Evolutionary conservation across 2,113 vertebrate species (phyloP).

Genomic region (Nettapus auritus): DNA sequence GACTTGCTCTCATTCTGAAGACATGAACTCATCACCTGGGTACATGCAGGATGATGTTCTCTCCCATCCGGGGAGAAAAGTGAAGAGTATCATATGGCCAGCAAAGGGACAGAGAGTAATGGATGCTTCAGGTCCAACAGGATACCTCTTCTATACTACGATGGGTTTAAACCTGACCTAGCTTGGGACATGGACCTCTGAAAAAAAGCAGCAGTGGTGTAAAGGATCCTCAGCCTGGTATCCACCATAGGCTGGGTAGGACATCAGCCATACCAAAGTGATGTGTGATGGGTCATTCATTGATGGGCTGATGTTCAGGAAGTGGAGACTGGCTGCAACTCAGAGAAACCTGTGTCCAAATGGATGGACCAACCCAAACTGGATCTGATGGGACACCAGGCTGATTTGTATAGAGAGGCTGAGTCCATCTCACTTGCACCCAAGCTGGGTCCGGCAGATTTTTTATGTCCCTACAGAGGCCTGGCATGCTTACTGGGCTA

Average conservation of each 20-base stretch:
- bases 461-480: background rate
- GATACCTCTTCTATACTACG: background rate
- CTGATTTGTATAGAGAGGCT: background rate
- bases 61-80: background rate
- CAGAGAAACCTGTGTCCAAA: background rate
- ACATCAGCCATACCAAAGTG: background rate
- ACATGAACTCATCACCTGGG: background rate
- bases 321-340: background rate
- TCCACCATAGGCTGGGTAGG: background rate
- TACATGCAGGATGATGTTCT: background rate
- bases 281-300: background rate
- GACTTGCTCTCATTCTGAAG: accelerated
- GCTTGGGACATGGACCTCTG: background rate
- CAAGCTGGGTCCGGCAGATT: background rate
- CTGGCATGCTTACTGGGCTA: background rate
- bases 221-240: background rate
- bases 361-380: accelerated
- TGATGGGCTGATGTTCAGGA: background rate
- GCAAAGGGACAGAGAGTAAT: background rate
- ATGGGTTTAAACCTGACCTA: background rate
- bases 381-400: background rate
- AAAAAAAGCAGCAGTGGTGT: background rate
- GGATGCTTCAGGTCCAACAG: background rate
- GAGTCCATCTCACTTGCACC: background rate
- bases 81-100: background rate